Evolutionary conservation across 2,113 vertebrate genomes (phyloP).

Genomic region (Rhabdomys dilectus): DNA sequence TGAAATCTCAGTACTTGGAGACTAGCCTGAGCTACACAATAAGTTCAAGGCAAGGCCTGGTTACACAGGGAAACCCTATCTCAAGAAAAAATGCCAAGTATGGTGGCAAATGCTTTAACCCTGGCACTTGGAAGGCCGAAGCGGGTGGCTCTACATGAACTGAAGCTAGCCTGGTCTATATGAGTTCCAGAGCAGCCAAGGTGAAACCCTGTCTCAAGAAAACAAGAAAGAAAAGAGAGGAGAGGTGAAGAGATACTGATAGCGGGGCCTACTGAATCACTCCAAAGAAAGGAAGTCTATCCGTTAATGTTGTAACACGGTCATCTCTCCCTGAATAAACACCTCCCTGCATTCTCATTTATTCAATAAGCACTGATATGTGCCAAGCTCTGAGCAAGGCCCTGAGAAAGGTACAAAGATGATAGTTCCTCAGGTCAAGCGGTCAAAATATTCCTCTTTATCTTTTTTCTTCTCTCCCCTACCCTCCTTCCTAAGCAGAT

Average conservation of each 20-base stretch:
- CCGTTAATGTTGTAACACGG: not conserved
- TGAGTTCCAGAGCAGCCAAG: not conserved
- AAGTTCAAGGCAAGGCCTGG: not conserved
- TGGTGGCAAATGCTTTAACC: not conserved
- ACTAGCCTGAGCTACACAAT: not conserved
- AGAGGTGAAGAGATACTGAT: not conserved
- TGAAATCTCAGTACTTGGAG: not conserved
- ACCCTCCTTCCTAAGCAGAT: not conserved
- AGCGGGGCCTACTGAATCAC: not conserved
- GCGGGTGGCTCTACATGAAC: too few relatives aligned
- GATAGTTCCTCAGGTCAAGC: not conserved
- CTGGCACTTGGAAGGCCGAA: not conserved
- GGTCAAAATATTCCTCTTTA: constrained; percentile 27
- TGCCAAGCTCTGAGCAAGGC: not conserved
- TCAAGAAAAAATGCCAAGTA: not conserved
- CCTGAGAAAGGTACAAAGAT: not conserved
- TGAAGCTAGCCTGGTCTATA: not conserved
- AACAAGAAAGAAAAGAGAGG: not conserved
- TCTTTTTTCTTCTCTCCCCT: not conserved
- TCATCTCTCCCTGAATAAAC: not conserved
- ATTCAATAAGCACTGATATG: not conserved
- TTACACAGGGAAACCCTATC: not conserved
- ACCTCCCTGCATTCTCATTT: constrained; percentile 18
- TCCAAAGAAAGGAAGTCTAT: not conserved
- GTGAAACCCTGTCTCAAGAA: not conserved